phyloP scores from a whole-genome alignment of 2,888 invertebrate species.

The Drosophila subsilvestris region DNA sequence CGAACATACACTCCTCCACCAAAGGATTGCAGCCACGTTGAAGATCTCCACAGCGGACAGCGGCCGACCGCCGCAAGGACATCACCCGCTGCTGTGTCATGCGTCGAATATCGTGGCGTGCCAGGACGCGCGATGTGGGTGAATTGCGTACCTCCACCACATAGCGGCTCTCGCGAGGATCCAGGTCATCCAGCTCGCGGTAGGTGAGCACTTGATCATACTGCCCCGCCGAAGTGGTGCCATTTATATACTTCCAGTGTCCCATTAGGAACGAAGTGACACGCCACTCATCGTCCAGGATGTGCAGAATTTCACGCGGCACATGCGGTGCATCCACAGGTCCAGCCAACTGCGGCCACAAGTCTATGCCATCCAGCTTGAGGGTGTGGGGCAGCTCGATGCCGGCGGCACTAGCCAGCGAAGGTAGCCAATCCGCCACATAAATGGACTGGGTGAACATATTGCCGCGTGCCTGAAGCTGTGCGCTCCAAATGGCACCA shows the following conservation, averaged over 20 bases:
- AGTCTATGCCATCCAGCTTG: conserved; percentile 87
- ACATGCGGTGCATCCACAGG: conserved; percentile 67
- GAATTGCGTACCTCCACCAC: conserved; percentile 66
- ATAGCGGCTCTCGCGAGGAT: conserved; percentile 75
- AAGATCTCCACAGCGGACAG: conserved; percentile 56
- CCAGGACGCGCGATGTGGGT: conserved; percentile 55
- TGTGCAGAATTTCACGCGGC: conserved; percentile 88
- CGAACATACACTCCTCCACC: conserved; percentile 85
- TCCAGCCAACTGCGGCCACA: conserved; percentile 87
- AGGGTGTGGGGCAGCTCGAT: conserved; percentile 74
- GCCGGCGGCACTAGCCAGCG: conserved; percentile 85
- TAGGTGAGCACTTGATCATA: conserved; percentile 71
- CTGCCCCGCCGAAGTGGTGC: conserved; percentile 72
- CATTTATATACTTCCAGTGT: conserved; percentile 81
- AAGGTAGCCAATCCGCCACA: conserved; percentile 93
- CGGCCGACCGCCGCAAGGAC: conserved; percentile 45
- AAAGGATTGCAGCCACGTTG: conserved; percentile 74
- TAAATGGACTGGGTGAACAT: conserved; percentile 89
- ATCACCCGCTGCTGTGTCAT: conserved; percentile 53
- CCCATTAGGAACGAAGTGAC: conserved; percentile 71
- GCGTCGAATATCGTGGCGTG: conserved; percentile 51
- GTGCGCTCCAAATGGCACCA: conserved; percentile 90
- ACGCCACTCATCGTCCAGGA: conserved; percentile 88
- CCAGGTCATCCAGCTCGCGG: conserved; percentile 64
- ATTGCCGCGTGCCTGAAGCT: conserved; percentile 84